phyloP scores from a whole-genome alignment of 92 coral and sea anemone species.

The Bergia sp. region DNA sequence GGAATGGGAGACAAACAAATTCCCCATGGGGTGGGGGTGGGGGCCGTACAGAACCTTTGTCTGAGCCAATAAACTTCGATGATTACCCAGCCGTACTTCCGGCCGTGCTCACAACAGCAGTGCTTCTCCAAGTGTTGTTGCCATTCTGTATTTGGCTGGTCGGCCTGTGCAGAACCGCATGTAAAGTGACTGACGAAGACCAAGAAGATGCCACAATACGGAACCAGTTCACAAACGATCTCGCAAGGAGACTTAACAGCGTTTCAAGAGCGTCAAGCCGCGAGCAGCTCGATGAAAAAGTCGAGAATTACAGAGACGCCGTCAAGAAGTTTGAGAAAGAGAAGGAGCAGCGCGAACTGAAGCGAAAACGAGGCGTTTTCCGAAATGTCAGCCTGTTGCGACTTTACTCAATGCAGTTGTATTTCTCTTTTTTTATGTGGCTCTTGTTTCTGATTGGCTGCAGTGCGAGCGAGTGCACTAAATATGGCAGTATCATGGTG shows the following conservation, averaged over 20 bases:
- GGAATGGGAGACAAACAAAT: constrained; percentile 6
- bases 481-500: constrained; percentile 56
- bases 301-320: constrained; percentile 61
- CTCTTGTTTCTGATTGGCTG: constrained; percentile 59
- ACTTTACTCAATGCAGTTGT: constrained; percentile 67
- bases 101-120: constrained; percentile 56
- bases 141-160: constrained; percentile 54
- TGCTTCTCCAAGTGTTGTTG: constrained; percentile 56
- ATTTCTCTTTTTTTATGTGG: constrained; percentile 76
- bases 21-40: constrained; percentile 35
- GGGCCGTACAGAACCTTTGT: background rate
- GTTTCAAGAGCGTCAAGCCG: constrained; percentile 67
- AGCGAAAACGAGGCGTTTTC: constrained; percentile 64
- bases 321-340: constrained; percentile 57
- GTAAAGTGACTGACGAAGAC: constrained; percentile 57
- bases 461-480: constrained; percentile 55
- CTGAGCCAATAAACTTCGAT: constrained; percentile 61
- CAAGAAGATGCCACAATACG: constrained; percentile 55
- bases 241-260: constrained; percentile 56
- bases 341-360: constrained; percentile 56
- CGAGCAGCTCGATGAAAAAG: constrained; percentile 68
- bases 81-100: constrained; percentile 66
- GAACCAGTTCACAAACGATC: constrained; percentile 52
- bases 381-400: constrained; percentile 65
- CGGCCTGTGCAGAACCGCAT: constrained; percentile 47